A percentile compares a stretch with the other conserved stretches of the same genome.
Conservation (phyloP, 2,888 invertebrate genomes). For the Colostygia pectinataria region DNA sequence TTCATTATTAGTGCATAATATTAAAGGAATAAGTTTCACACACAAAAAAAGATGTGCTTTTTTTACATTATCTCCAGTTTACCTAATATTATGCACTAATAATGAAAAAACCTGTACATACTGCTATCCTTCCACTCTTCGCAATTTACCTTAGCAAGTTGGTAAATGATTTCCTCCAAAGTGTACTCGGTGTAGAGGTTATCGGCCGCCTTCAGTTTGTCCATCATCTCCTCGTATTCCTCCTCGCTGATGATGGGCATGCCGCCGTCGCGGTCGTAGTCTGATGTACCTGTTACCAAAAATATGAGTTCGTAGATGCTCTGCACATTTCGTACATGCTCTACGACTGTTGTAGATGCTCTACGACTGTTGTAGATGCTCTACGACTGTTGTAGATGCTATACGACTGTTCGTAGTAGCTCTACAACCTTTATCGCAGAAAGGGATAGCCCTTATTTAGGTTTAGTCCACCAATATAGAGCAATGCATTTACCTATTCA, state of each 20-base stretch:
- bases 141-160: slow-evolving; percentile 85
- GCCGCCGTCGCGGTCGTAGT: slow-evolving; percentile 74
- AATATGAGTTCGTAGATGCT: background rate
- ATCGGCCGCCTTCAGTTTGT: slow-evolving; percentile 87
- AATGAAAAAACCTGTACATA: no score
- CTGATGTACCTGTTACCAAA: slow-evolving; percentile 60
- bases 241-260: slow-evolving; percentile 69
- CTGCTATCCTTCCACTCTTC: no score
- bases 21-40: no score
- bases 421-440: slow-evolving; percentile 1
- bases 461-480: no score
- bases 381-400: background rate
- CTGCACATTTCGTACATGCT: background rate
- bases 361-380: background rate
- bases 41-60: no score
- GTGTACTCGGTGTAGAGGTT: slow-evolving; percentile 89
- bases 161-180: slow-evolving; percentile 91
- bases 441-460: no score
- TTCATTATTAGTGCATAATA: no score
- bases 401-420: background rate
- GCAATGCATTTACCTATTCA: no score
- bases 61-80: no score
- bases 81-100: no score
- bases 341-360: background rate
- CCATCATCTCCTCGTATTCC: slow-evolving; percentile 87